Evolutionary conservation across 2,113 vertebrate genomes (phyloP).

Genomic region (Esox niger): DNA sequence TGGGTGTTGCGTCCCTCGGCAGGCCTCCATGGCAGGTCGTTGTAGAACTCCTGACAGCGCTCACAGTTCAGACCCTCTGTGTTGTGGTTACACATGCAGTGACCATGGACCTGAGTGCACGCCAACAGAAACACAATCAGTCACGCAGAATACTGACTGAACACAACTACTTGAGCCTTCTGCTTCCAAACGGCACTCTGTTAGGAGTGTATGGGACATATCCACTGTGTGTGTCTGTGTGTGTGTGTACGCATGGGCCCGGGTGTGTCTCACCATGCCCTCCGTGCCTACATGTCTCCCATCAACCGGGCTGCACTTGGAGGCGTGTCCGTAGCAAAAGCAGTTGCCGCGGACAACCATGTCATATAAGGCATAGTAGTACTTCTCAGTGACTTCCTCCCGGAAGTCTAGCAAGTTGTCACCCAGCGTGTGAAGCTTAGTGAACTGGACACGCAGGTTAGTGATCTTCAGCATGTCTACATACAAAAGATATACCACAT

Average conservation of each 20-base stretch:
- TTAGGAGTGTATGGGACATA: neutral
- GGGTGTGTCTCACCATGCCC: conserved; percentile 85
- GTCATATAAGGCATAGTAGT: conserved; percentile 93
- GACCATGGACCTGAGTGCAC: conserved; percentile 84
- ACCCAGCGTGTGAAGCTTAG: conserved; percentile 88
- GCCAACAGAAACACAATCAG: conserved; percentile 15
- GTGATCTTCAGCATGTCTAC: conserved; percentile 94
- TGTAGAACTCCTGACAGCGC: conserved; percentile 87
- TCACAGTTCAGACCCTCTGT: conserved; percentile 95
- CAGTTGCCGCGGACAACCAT: conserved; percentile 97
- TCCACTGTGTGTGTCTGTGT: neutral
- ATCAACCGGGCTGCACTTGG: conserved; percentile 84
- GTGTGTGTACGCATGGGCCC: neutral
- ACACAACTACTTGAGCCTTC: neutral
- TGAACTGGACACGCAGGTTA: conserved; percentile 87
- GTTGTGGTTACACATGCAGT: conserved; percentile 93
- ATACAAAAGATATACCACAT: neutral
- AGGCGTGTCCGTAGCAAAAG: conserved; percentile 97
- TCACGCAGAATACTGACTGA: neutral
- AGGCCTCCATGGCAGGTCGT: conserved; percentile 89
- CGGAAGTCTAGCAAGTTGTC: conserved; percentile 90
- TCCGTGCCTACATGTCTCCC: conserved; percentile 69
- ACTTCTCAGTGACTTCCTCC: conserved; percentile 91
- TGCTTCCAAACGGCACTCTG: too few relatives aligned
- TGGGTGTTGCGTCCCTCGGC: conserved; percentile 90